Conservation (phyloP, 2,113 vertebrate genomes). For the Salvelinus fontinalis region DNA sequence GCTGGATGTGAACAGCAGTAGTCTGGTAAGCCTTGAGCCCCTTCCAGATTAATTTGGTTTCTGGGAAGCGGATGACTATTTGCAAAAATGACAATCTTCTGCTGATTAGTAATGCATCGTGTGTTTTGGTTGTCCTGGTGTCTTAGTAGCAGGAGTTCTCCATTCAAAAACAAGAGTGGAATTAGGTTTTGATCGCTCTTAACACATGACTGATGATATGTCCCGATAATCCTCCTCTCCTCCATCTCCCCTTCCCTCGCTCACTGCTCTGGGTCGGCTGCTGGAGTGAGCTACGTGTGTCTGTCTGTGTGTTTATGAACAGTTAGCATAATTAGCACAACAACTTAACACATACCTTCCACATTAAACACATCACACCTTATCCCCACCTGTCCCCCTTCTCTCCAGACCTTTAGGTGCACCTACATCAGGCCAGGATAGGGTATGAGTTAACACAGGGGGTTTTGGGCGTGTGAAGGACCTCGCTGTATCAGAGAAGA, state of each 20-base stretch:
- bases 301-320: too few species aligned
- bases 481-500: slow-evolving; percentile 9
- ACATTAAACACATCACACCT: too few species aligned
- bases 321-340: too few species aligned
- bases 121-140: slow-evolving; percentile 18
- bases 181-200: slow-evolving; percentile 34
- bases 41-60: slow-evolving; percentile 59
- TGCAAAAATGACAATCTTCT: slow-evolving; percentile 46
- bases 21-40: slow-evolving; percentile 43
- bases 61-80: slow-evolving; percentile 47
- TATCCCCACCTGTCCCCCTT: slow-evolving; percentile 7
- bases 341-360: too few species aligned
- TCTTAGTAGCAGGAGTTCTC: slow-evolving; percentile 28
- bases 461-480: slow-evolving; percentile 24
- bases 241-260: background rate
- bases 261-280: background rate
- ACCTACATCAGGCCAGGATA: background rate
- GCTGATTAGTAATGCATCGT: slow-evolving; percentile 66
- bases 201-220: slow-evolving; percentile 42
- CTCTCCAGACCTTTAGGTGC: background rate
- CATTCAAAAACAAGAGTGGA: slow-evolving; percentile 47
- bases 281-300: too few species aligned
- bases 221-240: slow-evolving; percentile 1
- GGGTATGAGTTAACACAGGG: background rate
- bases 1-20: slow-evolving; percentile 54